phyloP scores from a whole-genome alignment of 2,797 vertebrate species.

The Clarias platycephalus region DNA sequence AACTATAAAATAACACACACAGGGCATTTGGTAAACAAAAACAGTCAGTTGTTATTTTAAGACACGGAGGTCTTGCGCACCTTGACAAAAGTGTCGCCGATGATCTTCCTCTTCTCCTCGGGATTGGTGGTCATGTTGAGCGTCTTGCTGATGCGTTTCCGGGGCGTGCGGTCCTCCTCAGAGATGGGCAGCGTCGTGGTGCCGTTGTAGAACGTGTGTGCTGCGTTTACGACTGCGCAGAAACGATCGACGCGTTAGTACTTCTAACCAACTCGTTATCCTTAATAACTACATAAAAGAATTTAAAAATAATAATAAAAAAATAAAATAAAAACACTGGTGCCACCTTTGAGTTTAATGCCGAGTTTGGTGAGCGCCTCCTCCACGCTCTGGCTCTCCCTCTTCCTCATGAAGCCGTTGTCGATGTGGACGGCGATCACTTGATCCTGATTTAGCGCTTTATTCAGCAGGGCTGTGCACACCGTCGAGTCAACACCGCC shows the following conservation, averaged over 20 bases:
- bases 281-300: neutral
- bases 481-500: conserved; percentile 97
- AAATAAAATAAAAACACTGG: neutral
- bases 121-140: conserved; percentile 99
- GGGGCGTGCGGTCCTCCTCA: conserved; percentile 94
- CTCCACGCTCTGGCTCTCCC: conserved; percentile 94
- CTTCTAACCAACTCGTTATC: neutral
- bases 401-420: conserved; percentile 98
- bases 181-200: conserved; percentile 98
- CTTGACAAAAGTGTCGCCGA: conserved; percentile 98
- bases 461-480: conserved; percentile 95
- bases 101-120: conserved; percentile 98
- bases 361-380: conserved; percentile 95
- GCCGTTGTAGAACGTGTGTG: conserved; percentile 98
- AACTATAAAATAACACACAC: too few species aligned
- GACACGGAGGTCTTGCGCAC: conserved; percentile 62
- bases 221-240: conserved; percentile 90
- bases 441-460: conserved; percentile 90
- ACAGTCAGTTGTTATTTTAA: too few species aligned
- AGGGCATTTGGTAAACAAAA: too few species aligned
- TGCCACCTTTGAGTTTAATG: conserved; percentile 92
- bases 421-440: conserved; percentile 98
- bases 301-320: too few species aligned
- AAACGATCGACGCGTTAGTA: neutral
- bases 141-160: conserved; percentile 98